Base-by-base conservation (phyloP, 2,888 invertebrate species). In the Sericinus montela region DNA sequence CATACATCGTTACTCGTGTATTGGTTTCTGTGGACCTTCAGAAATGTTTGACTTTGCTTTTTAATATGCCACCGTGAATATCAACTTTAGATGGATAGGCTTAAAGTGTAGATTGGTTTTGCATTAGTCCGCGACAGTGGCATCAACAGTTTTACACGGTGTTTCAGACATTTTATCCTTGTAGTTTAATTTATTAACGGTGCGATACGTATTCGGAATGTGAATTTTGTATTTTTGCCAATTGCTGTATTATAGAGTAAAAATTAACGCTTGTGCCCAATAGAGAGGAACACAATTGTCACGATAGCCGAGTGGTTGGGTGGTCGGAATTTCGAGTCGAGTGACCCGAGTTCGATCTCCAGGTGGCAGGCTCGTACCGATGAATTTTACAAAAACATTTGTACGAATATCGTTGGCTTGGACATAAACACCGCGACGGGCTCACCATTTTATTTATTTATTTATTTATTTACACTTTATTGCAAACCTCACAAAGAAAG, bases 131-230 rank as follows among this genome's bases (percentile, higher is more conserved):
- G 10, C 37, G 37, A 6, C 10, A 1, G 10, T 11, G 15, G 9
- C n/a, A 28, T 29, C 7, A 9, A 10, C 28, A 5, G 39, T 11
- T 36, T 23, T 28, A 8, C 34, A 16, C 9, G 16, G 35, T 29
- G 32, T 19, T 30, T 40, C 50, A 25, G 44, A 45, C 50, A 36
- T 30, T 45, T 50, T 50, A 45, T 50, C 45, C 49, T 39, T 45
- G 44, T 49, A 45, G 45, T 49, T 44, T 49, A 41, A 50, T 45
- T 49, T 49, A 49, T 49, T 44, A 45, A 45, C 36, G 35, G 41
- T 14, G 15, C 45, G 10, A 35, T 14, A 41, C 50, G 45, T 45
- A 34, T 15, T 5, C 40, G 30, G 41, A 15, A 41, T 41, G 29
- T 14, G 45, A 32, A 50, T 36, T n/a, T 25, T 16, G 15, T 36